Evolutionary conservation across 2,888 invertebrate species (phyloP).

Genomic region (Perdita meconis): DNA sequence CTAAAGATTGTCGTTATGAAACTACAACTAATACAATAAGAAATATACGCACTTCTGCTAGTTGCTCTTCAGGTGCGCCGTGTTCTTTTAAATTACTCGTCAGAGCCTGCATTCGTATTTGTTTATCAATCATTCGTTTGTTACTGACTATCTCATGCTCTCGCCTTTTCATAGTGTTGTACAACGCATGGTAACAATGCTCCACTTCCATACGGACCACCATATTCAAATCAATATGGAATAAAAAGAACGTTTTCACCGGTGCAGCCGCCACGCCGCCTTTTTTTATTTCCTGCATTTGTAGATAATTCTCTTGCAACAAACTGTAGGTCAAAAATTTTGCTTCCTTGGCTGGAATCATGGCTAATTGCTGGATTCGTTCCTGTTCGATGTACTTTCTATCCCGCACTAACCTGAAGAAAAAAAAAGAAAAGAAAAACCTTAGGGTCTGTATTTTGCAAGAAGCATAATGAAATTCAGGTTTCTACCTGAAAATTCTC

Average conservation of each 20-base stretch:
- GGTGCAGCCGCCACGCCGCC: slow-evolving; percentile 89
- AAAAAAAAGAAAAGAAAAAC: neutral
- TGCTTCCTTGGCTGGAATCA: slow-evolving; percentile 97
- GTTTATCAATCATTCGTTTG: slow-evolving; percentile 93
- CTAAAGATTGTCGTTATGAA: no score
- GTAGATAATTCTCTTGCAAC: slow-evolving; percentile 91
- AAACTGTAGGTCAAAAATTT: slow-evolving; percentile 94
- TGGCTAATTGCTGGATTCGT: slow-evolving; percentile 95
- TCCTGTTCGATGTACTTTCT: slow-evolving; percentile 96
- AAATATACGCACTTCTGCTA: slow-evolving; percentile 88
- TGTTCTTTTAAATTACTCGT: slow-evolving; percentile 91
- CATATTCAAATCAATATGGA: slow-evolving; percentile 89
- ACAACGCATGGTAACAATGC: slow-evolving; percentile 89
- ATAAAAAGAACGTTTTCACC: slow-evolving; percentile 92
- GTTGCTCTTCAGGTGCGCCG: slow-evolving; percentile 91
- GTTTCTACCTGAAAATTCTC: slow-evolving; percentile 90
- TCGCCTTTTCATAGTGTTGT: slow-evolving; percentile 89
- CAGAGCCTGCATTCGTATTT: slow-evolving; percentile 93
- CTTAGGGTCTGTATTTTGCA: neutral
- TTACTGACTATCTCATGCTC: slow-evolving; percentile 88
- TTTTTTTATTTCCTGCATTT: slow-evolving; percentile 90
- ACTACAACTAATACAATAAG: slow-evolving; percentile 5
- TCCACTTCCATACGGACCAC: slow-evolving; percentile 90
- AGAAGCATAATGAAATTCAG: neutral
- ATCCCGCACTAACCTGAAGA: slow-evolving; percentile 89